phyloP scores from a whole-genome alignment of 2,797 vertebrate genomes.

The Sorex maritimensis region DNA sequence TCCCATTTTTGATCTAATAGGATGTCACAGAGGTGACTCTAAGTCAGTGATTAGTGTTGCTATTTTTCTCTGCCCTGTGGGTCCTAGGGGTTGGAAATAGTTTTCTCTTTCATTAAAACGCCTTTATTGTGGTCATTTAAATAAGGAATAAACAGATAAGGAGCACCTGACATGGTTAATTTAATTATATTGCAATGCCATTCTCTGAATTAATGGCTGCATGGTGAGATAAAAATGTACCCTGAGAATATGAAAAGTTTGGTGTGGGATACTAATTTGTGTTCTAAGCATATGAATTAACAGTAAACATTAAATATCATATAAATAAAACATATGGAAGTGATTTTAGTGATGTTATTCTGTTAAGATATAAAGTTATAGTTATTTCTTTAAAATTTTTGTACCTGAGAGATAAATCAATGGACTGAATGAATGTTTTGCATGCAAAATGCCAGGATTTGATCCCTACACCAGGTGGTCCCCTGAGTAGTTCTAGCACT shows the following conservation, averaged over 20 bases:
- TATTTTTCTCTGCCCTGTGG: neutral
- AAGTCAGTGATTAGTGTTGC: neutral
- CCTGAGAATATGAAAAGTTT: neutral
- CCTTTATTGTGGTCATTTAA: neutral
- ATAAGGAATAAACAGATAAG: neutral
- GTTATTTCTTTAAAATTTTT: neutral
- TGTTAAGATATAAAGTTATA: neutral
- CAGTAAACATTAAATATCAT: neutral
- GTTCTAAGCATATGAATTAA: neutral
- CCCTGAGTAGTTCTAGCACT: too few relatives aligned
- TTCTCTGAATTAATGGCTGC: conserved; percentile 9
- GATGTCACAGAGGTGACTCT: neutral
- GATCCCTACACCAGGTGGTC: too few relatives aligned
- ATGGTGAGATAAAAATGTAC: neutral
- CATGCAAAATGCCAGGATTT: too few relatives aligned
- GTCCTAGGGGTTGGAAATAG: rapidly evolving
- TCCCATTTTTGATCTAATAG: neutral
- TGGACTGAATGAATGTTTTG: too few relatives aligned
- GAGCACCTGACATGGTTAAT: neutral
- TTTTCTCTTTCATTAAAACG: neutral
- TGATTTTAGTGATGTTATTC: neutral
- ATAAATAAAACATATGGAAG: neutral
- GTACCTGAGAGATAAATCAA: too few relatives aligned
- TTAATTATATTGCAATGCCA: neutral
- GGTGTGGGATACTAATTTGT: neutral